phyloP scores from a whole-genome alignment of 2,888 invertebrate genomes.

The Ochropleura leucogaster region DNA sequence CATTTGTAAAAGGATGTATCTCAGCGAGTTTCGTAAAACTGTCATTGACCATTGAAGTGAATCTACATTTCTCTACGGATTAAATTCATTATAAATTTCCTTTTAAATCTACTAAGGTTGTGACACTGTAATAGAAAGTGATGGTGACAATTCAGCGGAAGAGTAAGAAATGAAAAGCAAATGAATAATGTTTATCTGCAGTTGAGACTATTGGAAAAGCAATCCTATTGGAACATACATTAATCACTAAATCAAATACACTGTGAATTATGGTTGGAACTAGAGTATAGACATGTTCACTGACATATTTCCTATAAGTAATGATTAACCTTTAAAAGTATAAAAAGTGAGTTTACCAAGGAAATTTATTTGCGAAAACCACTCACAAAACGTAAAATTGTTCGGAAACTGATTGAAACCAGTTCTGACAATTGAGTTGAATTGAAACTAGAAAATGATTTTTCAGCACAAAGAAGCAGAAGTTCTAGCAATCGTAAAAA shows the following conservation, averaged over 20 bases:
- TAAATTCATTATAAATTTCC: not conserved
- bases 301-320: not conserved
- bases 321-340: not conserved
- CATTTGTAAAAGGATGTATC: not conserved
- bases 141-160: not conserved
- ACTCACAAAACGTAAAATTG: not conserved
- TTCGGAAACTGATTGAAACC: not conserved
- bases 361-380: too few species aligned
- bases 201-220: not conserved
- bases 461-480: not conserved
- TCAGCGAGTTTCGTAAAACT: not conserved
- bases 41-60: not conserved
- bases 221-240: not conserved
- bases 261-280: too few species aligned
- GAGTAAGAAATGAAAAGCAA: not conserved
- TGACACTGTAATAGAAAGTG: not conserved
- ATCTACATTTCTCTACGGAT: not conserved
- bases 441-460: slow-evolving; percentile 12
- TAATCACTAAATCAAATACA: too few species aligned
- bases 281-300: not conserved
- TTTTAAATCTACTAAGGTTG: not conserved
- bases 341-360: not conserved
- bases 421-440: not conserved
- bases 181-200: not conserved
- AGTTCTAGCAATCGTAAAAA: not conserved